phyloP scores from a whole-genome alignment of 2,888 invertebrate genomes.

The Drosophila formosana region DNA sequence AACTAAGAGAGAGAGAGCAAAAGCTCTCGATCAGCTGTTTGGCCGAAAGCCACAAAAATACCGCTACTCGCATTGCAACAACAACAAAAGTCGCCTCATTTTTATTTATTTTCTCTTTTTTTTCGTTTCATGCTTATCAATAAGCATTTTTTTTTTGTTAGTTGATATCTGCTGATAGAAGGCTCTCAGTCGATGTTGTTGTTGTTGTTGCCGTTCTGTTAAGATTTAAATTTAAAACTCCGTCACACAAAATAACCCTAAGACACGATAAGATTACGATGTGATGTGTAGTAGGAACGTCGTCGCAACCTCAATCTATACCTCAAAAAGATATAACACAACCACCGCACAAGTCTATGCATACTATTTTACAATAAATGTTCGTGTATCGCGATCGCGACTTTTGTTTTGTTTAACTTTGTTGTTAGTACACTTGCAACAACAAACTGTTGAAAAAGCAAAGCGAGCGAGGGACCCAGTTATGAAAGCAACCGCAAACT shows the following conservation, averaged over 20 bases:
- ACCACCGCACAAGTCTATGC: not conserved
- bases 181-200: slow-evolving; percentile 5
- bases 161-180: slow-evolving; percentile 50
- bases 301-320: slow-evolving; percentile 2
- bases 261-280: slow-evolving; percentile 35
- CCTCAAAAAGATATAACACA: not conserved
- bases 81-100: slow-evolving; percentile 26
- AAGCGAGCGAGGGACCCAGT: slow-evolving; percentile 5
- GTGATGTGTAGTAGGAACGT: not conserved
- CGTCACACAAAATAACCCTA: slow-evolving; percentile 24
- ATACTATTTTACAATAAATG: slow-evolving; percentile 1
- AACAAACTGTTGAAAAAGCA: not conserved
- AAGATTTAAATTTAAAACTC: slow-evolving; percentile 46
- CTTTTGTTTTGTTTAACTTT: slow-evolving; percentile 9
- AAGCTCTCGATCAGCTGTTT: slow-evolving; percentile 36
- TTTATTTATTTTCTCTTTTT: not conserved
- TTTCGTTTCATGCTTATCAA: slow-evolving; percentile 38
- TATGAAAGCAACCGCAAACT: slow-evolving; percentile 23
- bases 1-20: not conserved
- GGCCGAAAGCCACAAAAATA: not conserved
- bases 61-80: not conserved
- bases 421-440: slow-evolving; percentile 1
- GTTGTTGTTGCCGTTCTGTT: not conserved
- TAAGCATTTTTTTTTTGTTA: slow-evolving; percentile 17
- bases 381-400: not conserved